Evolutionary conservation across 35 echinoderm and acorn worm genomes (phyloP), one percentile per base, ranked within the genome.

Genomic region (Chiridota heheva): DNA sequence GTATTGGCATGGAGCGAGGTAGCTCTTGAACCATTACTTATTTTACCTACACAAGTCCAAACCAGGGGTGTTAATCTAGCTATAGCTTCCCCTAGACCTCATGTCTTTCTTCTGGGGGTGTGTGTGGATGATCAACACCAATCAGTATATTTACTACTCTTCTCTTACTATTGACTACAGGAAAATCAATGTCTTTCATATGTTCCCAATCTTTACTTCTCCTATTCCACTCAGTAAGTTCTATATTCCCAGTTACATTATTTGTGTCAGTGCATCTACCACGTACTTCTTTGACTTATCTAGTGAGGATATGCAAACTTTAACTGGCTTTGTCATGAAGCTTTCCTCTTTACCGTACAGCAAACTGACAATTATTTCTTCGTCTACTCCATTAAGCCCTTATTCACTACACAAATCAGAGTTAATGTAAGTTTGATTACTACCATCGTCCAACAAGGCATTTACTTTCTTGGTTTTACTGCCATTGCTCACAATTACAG

Each of bases 191-290:
- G 26, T 60, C 75, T 45, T 42, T 69, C 7, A 79, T 36, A 61
- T 79, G 76, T 16, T 79, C 76, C 76, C 76, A 79, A 61, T 79
- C 76, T 79, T 79, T 59, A 62, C 76, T 68, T 26, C 43, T 24
- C 2, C 1, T 82, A 33, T 17, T 68, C 79, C 61, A 82, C 5
- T 20, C 6, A 43, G 6, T n/a, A 17, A 36, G 18, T 69, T 69
- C 25, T 31, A 82, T 17, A 20, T 69, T 44, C 4, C 61, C 79
- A 37, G 60, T 82, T 46, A 82, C 79, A 43, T 69, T 67, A 68
- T 69, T 82, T 44, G 61, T 82, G 79, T 82, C 4, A 82, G 22
- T 2, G 60, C 79, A 82, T 33, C 32, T 31, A 48, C 29, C 36
- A 4, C 69, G 38, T 45, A 16, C 8, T 64, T 29, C 28, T 16